Conservation (phyloP, 2,113 vertebrate genomes). For the Heteronetta atricapilla region DNA sequence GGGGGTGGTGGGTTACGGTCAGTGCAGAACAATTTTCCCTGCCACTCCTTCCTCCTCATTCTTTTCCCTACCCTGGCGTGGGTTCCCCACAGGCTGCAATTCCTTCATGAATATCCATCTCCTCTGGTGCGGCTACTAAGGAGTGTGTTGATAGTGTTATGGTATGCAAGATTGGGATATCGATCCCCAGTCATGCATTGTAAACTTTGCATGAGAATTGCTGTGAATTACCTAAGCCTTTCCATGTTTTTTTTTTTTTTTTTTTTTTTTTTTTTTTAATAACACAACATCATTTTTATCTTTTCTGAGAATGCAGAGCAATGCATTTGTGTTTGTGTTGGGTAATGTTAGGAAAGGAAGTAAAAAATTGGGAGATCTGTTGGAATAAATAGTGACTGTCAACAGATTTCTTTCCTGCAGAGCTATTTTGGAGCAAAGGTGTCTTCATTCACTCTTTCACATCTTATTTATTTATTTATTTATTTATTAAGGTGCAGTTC, state of each 20-base stretch:
- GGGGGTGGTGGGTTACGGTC: neutral
- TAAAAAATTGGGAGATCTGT: neutral
- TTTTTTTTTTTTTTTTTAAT: neutral
- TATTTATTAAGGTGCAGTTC: slow-evolving; percentile 27
- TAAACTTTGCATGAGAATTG: neutral
- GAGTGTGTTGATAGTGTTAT: neutral
- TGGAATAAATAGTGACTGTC: neutral
- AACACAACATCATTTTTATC: neutral
- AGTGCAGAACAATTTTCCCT: neutral
- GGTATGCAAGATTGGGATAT: neutral
- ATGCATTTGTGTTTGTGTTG: neutral
- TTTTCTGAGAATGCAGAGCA: neutral
- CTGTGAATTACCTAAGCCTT: neutral
- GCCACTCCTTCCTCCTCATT: neutral
- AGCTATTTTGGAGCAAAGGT: neutral
- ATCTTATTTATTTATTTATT: slow-evolving; percentile 18
- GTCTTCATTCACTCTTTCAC: neutral
- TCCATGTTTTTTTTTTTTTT: neutral
- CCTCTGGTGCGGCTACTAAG: neutral
- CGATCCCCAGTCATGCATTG: neutral
- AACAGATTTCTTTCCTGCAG: neutral
- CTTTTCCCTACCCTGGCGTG: neutral
- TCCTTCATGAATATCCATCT: neutral
- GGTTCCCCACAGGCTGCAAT: neutral
- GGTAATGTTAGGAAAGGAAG: neutral